These are phyloP conservation scores for Timema podura DNA, from an alignment of 2,888 invertebrate genomes.

Conservation along the genomic window DNA sequence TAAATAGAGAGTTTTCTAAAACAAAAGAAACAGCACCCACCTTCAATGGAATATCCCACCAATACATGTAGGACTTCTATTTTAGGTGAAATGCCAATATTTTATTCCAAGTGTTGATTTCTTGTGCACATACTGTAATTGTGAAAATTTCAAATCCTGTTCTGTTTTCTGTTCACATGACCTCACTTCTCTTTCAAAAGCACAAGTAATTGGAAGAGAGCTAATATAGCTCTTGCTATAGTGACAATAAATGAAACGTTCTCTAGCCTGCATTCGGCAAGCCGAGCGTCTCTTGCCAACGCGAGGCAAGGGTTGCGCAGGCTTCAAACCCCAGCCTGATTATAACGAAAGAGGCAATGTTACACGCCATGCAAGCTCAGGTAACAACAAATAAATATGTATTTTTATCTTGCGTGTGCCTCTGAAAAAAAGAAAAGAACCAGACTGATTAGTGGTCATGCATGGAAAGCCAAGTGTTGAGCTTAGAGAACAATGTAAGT, in stretches of 20 bases:
- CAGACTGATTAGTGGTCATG: constrained; percentile 30
- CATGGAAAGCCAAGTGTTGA: neutral
- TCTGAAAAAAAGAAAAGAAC: constrained; percentile 30
- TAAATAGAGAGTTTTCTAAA: neutral
- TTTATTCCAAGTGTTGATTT: neutral
- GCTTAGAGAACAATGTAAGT: no score
- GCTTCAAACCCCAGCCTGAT: constrained; percentile 19
- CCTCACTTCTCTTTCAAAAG: no score
- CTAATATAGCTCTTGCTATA: no score
- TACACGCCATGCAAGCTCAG: constrained; percentile 19
- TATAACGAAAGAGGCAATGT: constrained; percentile 25
- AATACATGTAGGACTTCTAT: constrained; percentile 13
- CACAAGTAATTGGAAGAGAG: no score
- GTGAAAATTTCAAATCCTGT: constrained; percentile 15
- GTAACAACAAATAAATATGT: no score
- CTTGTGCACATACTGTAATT: constrained; percentile 13
- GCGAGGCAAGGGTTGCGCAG: constrained; percentile 11
- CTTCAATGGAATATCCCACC: constrained; percentile 11
- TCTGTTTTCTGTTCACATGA: neutral
- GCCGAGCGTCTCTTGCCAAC: neutral
- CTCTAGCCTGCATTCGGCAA: no score
- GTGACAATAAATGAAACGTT: no score
- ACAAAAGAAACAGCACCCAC: constrained; percentile 14
- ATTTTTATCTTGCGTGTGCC: constrained; percentile 30
- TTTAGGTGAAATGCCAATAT: constrained; percentile 9